Conservation (phyloP, 2,888 invertebrate genomes). For the Proisotoma minuta region DNA sequence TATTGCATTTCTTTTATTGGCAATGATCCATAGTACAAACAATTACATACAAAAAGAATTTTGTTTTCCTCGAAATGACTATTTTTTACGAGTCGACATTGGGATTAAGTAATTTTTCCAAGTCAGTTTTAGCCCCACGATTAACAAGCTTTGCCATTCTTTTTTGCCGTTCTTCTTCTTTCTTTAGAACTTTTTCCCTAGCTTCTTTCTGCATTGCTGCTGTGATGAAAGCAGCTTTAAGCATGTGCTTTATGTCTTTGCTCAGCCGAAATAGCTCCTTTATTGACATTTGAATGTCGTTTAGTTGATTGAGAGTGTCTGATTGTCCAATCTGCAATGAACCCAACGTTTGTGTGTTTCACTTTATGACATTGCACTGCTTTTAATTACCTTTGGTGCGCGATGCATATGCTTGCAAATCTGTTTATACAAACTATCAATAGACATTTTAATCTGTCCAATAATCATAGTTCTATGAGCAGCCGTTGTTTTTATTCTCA, state of each 20-base stretch:
- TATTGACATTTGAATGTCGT: conserved; percentile 40
- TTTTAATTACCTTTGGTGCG: conserved; percentile 21
- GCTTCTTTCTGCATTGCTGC: conserved; percentile 28
- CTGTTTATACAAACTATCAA: conserved; percentile 41
- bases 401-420: conserved; percentile 42
- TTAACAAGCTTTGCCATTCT: background rate
- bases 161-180: background rate
- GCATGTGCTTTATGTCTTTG: conserved; percentile 43
- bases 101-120: no score
- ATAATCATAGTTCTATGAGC: conserved; percentile 42
- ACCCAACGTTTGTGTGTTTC: no score
- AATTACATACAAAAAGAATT: no score
- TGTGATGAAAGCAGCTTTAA: conserved; percentile 28
- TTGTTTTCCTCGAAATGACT: no score
- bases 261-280: conserved; percentile 40
- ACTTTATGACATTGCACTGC: no score
- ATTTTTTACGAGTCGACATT: no score
- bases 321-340: conserved; percentile 22
- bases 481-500: conserved; percentile 42
- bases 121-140: no score
- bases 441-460: conserved; percentile 45
- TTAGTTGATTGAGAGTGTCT: conserved; percentile 40
- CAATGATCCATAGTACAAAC: no score
- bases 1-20: no score
- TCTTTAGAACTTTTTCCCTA: conserved; percentile 18